Base-by-base conservation (phyloP, 2,113 vertebrate species). In the Archilochus colubris region DNA sequence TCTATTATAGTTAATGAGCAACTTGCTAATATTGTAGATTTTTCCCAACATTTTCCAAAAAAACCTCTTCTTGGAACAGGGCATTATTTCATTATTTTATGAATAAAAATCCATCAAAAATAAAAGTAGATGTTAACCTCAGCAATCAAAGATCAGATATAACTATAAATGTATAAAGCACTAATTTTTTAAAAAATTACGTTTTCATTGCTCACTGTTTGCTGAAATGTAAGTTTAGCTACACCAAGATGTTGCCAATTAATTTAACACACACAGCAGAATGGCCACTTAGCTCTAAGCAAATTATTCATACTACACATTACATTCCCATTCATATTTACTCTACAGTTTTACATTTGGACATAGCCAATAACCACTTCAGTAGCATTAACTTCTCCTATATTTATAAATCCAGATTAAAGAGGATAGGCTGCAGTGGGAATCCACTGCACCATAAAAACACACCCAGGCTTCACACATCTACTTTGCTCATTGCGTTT, bases 101-200 rank as follows among this genome's bases (percentile, higher is more conserved):
- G 50, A 88, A 16, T 82, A 43, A 94, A 88, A 95, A 92, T 87
- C 38, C 74, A 82, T 53, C 50, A 93, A 67, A 81, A 95, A 63
- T 81, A 81, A 90, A 90, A 77, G 62, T 50, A 91, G 83, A 86
- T 94, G 94, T 91, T 96, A 93, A 92, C 86, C 83, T 92, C 54
- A 40, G 57, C 58, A 89, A 44, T 74, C 80, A 82, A 8, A 79
- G 80, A 75, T 21, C 80, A 90, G 66, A 88, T 68, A 48, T 17
- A 83, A 88, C 31, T 62, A 68, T 36, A 84, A 95, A 91, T 0
- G 36, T 62, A 75, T 53, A 70, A 77, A 48, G 12, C 51, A 81
- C 9, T 74, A 8, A 3, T 73, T 82, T 73, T 82, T 89, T 82
- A 61, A 19, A 22, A 78, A 89, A 21, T 31, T 30, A 44, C 22